These are phyloP conservation scores for rabbit (Oryctolagus cuniculus) DNA, from an alignment of 2,113 vertebrate species.

Conservation along the genomic window mOryCun1.1 NC_091433.1:52215001-52215500, in stretches of 20 bases:
- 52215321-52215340: slow-evolving; percentile 97
- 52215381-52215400: slow-evolving; percentile 45
- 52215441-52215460: slow-evolving; percentile 40
- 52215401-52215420: slow-evolving; percentile 49
- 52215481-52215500: background rate
- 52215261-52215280: slow-evolving; percentile 96
- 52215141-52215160: background rate
- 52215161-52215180: slow-evolving; percentile 29
- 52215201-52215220: slow-evolving; percentile 23
- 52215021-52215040: background rate
- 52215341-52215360: slow-evolving; percentile 89
- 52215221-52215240: slow-evolving; percentile 33
- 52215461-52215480: background rate
- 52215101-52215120: slow-evolving; percentile 29
- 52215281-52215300: slow-evolving; percentile 98
- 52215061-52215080: background rate
- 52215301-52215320: slow-evolving; percentile 99
- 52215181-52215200: background rate
- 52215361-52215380: slow-evolving; percentile 34
- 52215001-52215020: slow-evolving; percentile 32
- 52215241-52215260: slow-evolving; percentile 97
- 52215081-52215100: background rate
- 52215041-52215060: background rate
- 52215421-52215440: slow-evolving; percentile 52
- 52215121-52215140: background rate